phyloP scores from a whole-genome alignment of 2,113 vertebrate genomes.

The Otis tarda region DNA sequence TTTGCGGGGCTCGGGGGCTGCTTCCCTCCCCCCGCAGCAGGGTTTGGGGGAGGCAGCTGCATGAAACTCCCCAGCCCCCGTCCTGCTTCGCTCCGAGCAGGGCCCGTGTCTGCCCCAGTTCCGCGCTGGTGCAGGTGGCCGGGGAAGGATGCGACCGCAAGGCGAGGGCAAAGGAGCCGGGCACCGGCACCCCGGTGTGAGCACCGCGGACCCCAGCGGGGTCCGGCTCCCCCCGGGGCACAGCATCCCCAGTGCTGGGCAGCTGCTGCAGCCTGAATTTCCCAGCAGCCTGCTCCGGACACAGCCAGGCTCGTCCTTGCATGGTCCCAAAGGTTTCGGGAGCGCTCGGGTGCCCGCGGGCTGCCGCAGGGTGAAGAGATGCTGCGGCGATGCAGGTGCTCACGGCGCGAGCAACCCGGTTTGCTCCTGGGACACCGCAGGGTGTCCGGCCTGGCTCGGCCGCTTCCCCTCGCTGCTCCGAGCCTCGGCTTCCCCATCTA shows the following conservation, averaged over 20 bases:
- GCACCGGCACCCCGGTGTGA: background rate
- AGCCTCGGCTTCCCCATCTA: background rate
- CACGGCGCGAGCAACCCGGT: rapidly evolving
- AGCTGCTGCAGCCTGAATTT: background rate
- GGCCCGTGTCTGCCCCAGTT: background rate
- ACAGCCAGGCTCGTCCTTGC: rapidly evolving
- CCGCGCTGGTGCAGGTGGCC: background rate
- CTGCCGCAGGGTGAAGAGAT: background rate
- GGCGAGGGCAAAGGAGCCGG: rapidly evolving
- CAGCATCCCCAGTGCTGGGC: rapidly evolving
- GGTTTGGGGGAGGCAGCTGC: rapidly evolving
- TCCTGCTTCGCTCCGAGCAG: rapidly evolving
- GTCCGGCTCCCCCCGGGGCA: background rate
- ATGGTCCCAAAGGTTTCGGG: background rate
- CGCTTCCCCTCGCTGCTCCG: background rate
- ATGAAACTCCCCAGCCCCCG: background rate
- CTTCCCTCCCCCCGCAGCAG: background rate
- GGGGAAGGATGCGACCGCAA: background rate
- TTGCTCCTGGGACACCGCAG: background rate
- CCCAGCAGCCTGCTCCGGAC: background rate
- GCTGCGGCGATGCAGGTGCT: rapidly evolving
- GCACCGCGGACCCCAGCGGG: rapidly evolving
- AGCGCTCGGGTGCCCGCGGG: rapidly evolving
- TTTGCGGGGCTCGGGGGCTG: background rate
- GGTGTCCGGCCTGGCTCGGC: background rate